Percentiles rank a stretch among this genome's conserved stretches.
Evolutionary conservation across 2,113 vertebrate genomes (phyloP).

Genomic region (Rhagologus leucostigma): DNA sequence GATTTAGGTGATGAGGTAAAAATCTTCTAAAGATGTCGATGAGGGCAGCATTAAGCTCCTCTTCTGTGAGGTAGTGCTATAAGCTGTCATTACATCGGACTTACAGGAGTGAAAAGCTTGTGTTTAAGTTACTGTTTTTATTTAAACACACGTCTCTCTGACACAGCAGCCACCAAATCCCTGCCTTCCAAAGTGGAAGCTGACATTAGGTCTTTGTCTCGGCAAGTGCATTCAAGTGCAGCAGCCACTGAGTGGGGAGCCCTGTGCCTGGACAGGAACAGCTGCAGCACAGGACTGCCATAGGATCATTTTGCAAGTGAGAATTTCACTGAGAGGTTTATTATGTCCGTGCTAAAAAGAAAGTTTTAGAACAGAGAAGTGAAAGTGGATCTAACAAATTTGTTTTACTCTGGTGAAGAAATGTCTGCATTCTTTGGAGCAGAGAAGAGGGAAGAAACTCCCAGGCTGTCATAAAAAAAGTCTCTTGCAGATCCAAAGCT

Average conservation of each 20-base stretch:
- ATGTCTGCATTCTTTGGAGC: neutral
- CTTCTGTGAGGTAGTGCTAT: neutral
- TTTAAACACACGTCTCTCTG: neutral
- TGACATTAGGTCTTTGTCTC: slow-evolving; percentile 14
- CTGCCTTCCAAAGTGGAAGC: neutral
- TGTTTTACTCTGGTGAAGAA: neutral
- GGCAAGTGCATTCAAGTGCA: neutral
- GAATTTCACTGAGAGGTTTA: neutral
- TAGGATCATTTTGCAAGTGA: neutral
- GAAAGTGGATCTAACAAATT: neutral
- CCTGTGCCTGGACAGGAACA: neutral
- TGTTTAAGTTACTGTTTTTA: neutral
- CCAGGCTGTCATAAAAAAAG: neutral
- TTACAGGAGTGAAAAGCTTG: neutral
- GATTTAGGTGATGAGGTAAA: neutral
- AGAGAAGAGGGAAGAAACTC: neutral
- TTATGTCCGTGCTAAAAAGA: neutral
- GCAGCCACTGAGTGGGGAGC: neutral
- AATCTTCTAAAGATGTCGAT: neutral
- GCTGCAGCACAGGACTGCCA: neutral
- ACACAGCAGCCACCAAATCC: neutral
- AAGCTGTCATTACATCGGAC: neutral
- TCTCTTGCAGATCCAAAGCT: neutral
- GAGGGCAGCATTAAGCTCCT: neutral
- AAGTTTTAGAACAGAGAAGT: neutral